A percentile compares a stretch with the other conserved stretches of the same genome.
These are phyloP conservation scores for Myiagra hebetior DNA, from an alignment of 2,113 vertebrate genomes.

Conservation along the genomic window DNA sequence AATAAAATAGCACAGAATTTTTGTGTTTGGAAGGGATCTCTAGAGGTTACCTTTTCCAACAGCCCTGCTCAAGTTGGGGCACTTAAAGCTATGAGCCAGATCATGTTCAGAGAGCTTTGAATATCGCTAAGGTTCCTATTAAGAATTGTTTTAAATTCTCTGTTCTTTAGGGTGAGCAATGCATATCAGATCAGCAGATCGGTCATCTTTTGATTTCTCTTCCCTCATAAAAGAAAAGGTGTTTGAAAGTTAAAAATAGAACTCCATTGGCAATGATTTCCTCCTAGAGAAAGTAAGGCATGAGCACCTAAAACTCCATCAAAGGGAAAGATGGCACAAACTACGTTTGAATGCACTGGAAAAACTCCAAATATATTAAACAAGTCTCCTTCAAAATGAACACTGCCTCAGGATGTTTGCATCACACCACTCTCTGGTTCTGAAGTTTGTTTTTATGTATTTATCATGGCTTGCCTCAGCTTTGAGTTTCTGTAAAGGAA, in stretches of 20 bases:
- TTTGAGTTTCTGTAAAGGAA: not conserved
- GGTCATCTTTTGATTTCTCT: not conserved
- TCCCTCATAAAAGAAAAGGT: not conserved
- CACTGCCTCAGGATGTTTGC: conserved; percentile 43
- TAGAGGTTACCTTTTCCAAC: not conserved
- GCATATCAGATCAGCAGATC: not conserved
- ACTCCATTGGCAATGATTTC: not conserved
- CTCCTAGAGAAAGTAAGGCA: not conserved
- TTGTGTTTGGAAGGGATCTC: not conserved
- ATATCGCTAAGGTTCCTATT: not conserved
- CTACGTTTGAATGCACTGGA: not conserved
- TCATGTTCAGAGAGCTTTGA: not conserved
- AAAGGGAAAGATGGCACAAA: not conserved
- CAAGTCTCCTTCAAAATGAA: not conserved
- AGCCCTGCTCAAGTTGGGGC: not conserved
- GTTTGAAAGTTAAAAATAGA: not conserved
- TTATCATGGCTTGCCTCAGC: not conserved
- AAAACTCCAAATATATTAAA: not conserved
- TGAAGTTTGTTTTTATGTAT: conserved; percentile 37
- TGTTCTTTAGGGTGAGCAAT: not conserved
- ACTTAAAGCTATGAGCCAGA: not conserved
- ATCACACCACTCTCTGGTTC: not conserved
- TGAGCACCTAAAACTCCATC: not conserved
- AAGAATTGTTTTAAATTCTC: not conserved
- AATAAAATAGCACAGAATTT: not conserved